Evolutionary conservation across 2,797 vertebrate genomes (phyloP), one percentile per base, ranked within the genome.

Genomic region (Trichosurus vulpecula): DNA sequence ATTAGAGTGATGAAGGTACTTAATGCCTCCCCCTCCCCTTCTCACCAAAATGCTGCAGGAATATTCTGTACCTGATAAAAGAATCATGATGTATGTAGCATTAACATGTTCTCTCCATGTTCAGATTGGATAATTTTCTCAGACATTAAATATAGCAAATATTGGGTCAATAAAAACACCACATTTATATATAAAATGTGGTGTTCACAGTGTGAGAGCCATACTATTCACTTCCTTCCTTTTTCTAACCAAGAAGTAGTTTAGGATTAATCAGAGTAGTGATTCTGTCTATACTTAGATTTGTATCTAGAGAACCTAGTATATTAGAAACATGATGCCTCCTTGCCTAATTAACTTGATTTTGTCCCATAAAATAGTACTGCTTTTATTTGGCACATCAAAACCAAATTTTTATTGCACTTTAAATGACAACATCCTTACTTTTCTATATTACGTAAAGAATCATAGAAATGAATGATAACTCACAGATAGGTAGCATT

Each of bases 191-290:
- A 13, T 52, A 95, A 96, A 96, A 6, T 29, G 61, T 6, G 81
- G 25, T 47, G 1, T 11, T 95, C 53, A 94, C 41, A 95, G 52
- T 94, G 57, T 74, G 93, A 93, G 31, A 96, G 51, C 56, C 89
- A 47, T 87, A 31, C 27, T n/a, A 89, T 3, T 91, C n/a, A 91
- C 66, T 56, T 74, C 3, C 12, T 95, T 90, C 6, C 16, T 91
- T 92, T 54, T 81, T 10, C 92, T 90, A 58, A 92, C 92, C 61
- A 52, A 94, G 35, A 91, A 93, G 54, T 91, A 0, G 52, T 54
- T 31, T 52, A 54, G 66, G 16, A n/a, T 81, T 92, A 19, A 25
- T 4, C 0, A 57, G 52, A n/a, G 54, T 11, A 92, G 35, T 90
- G 31, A 27, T 29, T 30, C 0, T 13, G 16, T 61, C 6, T 5